phyloP scores from a whole-genome alignment of 1,140 invertebrate genomes.

The Conus ventricosus region DNA sequence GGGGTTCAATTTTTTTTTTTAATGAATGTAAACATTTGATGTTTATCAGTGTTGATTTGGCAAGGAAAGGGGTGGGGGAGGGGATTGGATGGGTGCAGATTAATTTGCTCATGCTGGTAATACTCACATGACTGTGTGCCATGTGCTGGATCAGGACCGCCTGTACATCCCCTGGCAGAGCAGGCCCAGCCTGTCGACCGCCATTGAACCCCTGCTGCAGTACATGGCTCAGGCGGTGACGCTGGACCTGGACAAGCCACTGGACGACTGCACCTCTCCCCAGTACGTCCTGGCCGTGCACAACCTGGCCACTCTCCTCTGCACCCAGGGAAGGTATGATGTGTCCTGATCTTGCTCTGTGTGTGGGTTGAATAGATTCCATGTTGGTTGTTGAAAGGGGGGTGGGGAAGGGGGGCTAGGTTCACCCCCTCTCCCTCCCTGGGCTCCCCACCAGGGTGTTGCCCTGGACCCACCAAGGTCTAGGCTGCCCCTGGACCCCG shows the following conservation, averaged over 20 bases:
- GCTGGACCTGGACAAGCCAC: conserved; percentile 4
- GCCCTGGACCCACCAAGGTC: no score
- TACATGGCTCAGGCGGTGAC: conserved; percentile 31
- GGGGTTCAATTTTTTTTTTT: no score
- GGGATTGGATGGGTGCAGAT: no score
- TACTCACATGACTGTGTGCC: not conserved
- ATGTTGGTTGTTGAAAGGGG: no score
- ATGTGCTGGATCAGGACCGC: conserved; percentile 24
- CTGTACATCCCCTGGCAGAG: conserved; percentile 36
- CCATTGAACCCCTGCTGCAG: conserved; percentile 24
- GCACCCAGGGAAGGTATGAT: conserved; percentile 28
- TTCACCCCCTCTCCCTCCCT: no score
- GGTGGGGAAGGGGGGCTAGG: no score
- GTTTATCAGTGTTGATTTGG: no score
- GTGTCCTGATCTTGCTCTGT: not conserved
- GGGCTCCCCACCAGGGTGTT: no score
- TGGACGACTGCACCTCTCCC: not conserved
- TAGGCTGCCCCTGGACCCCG: no score
- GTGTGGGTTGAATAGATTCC: not conserved
- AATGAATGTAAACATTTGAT: no score
- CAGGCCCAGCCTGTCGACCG: not conserved
- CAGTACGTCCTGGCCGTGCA: conserved; percentile 37
- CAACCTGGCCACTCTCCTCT: conserved; percentile 29
- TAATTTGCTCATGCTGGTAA: no score
- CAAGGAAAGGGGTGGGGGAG: no score